A percentile compares a stretch with the other conserved stretches of the same genome.
phyloP scores from a whole-genome alignment of 2,113 vertebrate genomes.

The Castor canadensis region DNA sequence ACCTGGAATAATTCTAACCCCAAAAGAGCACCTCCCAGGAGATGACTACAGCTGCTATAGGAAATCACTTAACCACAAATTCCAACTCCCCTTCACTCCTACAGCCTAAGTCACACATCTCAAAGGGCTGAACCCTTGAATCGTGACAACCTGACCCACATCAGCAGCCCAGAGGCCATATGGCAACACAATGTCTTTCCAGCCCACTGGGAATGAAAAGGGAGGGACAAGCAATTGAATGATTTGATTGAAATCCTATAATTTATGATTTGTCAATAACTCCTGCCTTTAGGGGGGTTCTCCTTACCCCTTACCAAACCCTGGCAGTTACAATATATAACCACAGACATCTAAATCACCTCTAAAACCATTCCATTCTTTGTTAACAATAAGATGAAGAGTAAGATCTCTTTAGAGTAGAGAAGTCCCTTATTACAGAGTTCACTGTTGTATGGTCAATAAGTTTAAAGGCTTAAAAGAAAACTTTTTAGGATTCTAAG shows the following conservation, averaged over 20 bases:
- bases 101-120: slow-evolving; percentile 61
- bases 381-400: not conserved
- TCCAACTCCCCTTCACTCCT: slow-evolving; percentile 74
- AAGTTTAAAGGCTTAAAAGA: not conserved
- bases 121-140: slow-evolving; percentile 63
- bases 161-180: slow-evolving; percentile 63
- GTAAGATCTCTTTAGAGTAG: not conserved
- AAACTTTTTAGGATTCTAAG: not conserved
- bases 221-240: slow-evolving; percentile 59
- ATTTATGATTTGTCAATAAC: slow-evolving; percentile 70
- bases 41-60: slow-evolving; percentile 64
- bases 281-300: slow-evolving; percentile 15
- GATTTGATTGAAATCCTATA: slow-evolving; percentile 61
- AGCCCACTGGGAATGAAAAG: slow-evolving; percentile 45
- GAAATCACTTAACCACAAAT: slow-evolving; percentile 75
- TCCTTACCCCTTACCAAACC: slow-evolving; percentile 27
- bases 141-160: slow-evolving; percentile 68
- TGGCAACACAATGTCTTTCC: slow-evolving; percentile 49
- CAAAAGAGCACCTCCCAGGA: slow-evolving; percentile 74
- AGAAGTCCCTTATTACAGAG: not conserved
- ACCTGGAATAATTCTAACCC: slow-evolving; percentile 53
- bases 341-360: not conserved
- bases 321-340: slow-evolving; percentile 8
- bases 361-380: slow-evolving; percentile 31
- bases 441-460: not conserved